Percentiles rank a stretch among this genome's conserved stretches.
phyloP scores from a whole-genome alignment of 2,797 vertebrate species.

The Sebastes steindachneri region DNA sequence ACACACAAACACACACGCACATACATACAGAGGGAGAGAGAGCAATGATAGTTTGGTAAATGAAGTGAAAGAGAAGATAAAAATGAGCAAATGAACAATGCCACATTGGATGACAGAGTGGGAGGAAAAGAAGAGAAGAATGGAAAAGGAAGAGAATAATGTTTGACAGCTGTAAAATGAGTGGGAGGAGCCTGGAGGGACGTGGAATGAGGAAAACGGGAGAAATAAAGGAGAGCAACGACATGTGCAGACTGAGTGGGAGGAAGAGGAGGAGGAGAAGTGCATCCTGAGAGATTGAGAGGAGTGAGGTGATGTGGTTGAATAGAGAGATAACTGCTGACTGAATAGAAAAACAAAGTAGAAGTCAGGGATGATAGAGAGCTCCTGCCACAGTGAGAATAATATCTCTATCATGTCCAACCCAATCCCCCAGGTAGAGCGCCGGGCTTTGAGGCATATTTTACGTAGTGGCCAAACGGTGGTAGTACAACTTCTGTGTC shows the following conservation, averaged over 20 bases:
- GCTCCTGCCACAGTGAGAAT: not conserved
- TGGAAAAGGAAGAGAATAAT: not conserved
- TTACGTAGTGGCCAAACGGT: too few species aligned
- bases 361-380: not conserved
- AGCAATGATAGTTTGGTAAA: constrained; percentile 1
- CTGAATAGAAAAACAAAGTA: not conserved
- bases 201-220: constrained; percentile 2
- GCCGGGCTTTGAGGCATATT: too few species aligned
- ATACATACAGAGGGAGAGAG: not conserved
- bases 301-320: not conserved
- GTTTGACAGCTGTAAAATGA: constrained; percentile 19
- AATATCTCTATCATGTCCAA: not conserved
- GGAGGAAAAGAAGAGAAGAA: constrained; percentile 4
- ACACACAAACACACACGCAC: not conserved
- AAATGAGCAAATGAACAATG: constrained; percentile 21
- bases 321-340: constrained; percentile 7
- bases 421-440: too few species aligned
- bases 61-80: not conserved
- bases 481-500: too few species aligned
- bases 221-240: constrained; percentile 16
- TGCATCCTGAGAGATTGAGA: constrained; percentile 7
- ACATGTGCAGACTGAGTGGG: constrained; percentile 34
- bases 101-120: constrained; percentile 1
- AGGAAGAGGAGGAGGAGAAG: constrained; percentile 11
- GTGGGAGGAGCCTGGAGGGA: constrained; percentile 32